A percentile compares a stretch with the other conserved stretches of the same genome.
Conservation (phyloP, 2,888 invertebrate genomes). For the Rhagium mordax region DNA sequence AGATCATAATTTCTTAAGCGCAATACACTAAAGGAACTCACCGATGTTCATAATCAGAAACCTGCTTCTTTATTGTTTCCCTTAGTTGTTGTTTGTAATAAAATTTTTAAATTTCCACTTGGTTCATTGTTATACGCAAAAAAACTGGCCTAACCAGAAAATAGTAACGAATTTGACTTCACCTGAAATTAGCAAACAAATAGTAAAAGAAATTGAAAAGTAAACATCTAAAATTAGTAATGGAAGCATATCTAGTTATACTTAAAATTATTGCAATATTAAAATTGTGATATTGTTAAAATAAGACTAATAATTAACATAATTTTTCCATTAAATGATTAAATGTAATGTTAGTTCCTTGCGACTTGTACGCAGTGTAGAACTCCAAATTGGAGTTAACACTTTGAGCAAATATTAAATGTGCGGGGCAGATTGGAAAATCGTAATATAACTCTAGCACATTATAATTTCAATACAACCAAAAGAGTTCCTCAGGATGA, state of each 20-base stretch:
- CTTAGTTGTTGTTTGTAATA: too few relatives aligned
- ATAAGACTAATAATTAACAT: conserved; percentile 68
- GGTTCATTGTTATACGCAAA: too few relatives aligned
- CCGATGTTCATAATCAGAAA: too few relatives aligned
- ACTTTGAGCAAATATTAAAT: conserved; percentile 20
- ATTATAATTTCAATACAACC: not conserved
- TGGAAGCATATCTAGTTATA: conserved; percentile 69
- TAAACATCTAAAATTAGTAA: conserved; percentile 55
- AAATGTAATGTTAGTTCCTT: conserved; percentile 68
- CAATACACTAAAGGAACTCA: too few relatives aligned
- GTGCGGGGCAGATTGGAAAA: not conserved
- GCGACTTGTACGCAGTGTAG: conserved; percentile 47
- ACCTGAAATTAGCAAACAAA: conserved; percentile 27
- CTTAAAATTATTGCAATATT: conserved; percentile 69
- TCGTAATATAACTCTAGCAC: not conserved
- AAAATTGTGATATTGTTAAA: conserved; percentile 70
- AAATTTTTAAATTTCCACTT: too few relatives aligned
- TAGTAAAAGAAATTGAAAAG: conserved; percentile 36
- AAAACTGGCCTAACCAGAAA: too few relatives aligned
- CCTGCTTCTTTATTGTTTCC: too few relatives aligned
- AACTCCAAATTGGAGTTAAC: conserved; percentile 36
- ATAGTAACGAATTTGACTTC: not conserved
- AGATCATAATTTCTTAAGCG: too few relatives aligned
- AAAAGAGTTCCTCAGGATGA: too few relatives aligned
- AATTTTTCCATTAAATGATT: conserved; percentile 66